Evolutionary conservation across 2,888 invertebrate genomes (phyloP), one percentile per base, ranked within the genome.

Genomic region (Agrochola lychnidis): DNA sequence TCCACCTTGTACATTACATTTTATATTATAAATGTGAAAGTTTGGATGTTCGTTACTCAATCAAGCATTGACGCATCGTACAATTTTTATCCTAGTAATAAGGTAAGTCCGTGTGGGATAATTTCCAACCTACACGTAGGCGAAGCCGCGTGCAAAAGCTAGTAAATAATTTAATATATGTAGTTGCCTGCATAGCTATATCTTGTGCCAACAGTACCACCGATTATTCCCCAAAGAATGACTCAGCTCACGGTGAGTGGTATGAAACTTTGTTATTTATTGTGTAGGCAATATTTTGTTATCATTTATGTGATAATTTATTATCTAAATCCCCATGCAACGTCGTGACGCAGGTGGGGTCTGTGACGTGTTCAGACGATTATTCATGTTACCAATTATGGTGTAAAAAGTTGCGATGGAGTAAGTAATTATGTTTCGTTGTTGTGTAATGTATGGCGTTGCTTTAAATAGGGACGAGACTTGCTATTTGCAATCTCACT

Each of bases 301-400:
- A 78, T 76, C 76, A 70, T 81, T 75, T 74, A 78, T 76, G 74
- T 66, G 61, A 75, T 82, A 81, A 88, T 87, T 82, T 86, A 70
- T 87, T 88, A 89, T 88, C 88, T 85, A 78, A 89, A 89, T 82
- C 88, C 84, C 45, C 74, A 73, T 53, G 48, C 45, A 73, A 71
- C 61, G 45, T 19, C 40, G 71, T 78, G 84, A 73, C 87, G 80
- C 87, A 85, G 77, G 75, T 80, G 83, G 30, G 19, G 3, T 30
- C 7, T 19, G 45, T 66, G 61, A 75, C 70, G 56, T 69, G n/a
- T 68, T 53, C 66, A 42, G 22, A 36, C 70, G 63, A 82, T 85
- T 82, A 85, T 69, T 85, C 69, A 63, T 67, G 16, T 45, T 56
- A 48, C 40, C 40, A 76, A 66, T 61, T 53, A 48, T 56, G 40